Conservation (phyloP, 1,140 invertebrate genomes). For the Bombus consobrinus region DNA sequence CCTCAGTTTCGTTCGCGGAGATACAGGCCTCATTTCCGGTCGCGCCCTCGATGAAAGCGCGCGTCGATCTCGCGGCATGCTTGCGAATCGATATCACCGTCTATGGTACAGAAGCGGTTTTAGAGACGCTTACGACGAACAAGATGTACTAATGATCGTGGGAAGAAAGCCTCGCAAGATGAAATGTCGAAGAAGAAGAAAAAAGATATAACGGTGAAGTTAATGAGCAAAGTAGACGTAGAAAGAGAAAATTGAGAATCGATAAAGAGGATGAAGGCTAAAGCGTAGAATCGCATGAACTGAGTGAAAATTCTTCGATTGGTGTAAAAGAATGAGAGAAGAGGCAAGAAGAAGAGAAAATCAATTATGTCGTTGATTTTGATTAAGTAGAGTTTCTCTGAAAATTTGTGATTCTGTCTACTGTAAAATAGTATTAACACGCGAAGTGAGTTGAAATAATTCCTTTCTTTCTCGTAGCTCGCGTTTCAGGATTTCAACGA, state of each 20-base stretch:
- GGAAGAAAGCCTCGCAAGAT: background rate
- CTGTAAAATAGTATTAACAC: background rate
- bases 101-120: background rate
- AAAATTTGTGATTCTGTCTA: background rate
- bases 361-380: background rate
- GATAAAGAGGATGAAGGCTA: too few species aligned
- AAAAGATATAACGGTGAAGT: background rate
- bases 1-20: conserved; percentile 50
- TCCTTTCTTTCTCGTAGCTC: too few species aligned
- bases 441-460: background rate
- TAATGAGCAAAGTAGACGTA: conserved; percentile 8
- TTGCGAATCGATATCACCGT: conserved; percentile 19
- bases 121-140: background rate
- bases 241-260: background rate
- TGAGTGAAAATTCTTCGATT: too few species aligned
- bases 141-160: conserved; percentile 17
- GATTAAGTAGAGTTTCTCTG: background rate
- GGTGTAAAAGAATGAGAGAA: too few species aligned
- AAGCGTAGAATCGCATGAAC: background rate
- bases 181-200: background rate
- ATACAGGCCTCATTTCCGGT: conserved; percentile 58
- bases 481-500: background rate
- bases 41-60: conserved; percentile 20
- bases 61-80: conserved; percentile 10
- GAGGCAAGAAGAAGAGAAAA: background rate